These are phyloP conservation scores for Periplaneta americana DNA, from an alignment of 1,140 invertebrate species.

Conservation along the genomic window DNA sequence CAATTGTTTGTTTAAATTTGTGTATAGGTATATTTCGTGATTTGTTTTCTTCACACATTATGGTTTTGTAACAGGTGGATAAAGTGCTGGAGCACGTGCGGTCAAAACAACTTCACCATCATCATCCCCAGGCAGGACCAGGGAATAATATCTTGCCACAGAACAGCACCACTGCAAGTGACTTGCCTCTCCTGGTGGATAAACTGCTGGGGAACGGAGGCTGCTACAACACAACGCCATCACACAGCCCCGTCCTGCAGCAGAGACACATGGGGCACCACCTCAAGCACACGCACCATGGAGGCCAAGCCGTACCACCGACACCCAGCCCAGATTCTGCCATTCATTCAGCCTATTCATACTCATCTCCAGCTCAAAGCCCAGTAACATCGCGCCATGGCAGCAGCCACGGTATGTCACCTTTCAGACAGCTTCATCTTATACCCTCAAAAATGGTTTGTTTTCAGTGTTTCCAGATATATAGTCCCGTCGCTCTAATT, in stretches of 20 bases:
- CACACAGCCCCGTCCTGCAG: conserved; percentile 26
- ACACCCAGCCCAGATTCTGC: conserved; percentile 77
- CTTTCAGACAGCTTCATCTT: background rate
- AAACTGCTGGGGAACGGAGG: conserved; percentile 51
- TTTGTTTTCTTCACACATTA: no score
- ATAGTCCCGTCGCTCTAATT: no score
- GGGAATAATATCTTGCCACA: background rate
- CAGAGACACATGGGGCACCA: conserved; percentile 19
- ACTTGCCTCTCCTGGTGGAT: conserved; percentile 52
- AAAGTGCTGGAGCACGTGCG: conserved; percentile 26
- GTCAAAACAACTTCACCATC: conserved; percentile 16
- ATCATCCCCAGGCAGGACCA: background rate
- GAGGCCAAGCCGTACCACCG: conserved; percentile 40
- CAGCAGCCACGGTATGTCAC: conserved; percentile 25
- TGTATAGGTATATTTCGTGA: no score
- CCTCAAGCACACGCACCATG: conserved; percentile 2
- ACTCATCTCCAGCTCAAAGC: conserved; percentile 71
- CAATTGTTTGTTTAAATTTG: no score
- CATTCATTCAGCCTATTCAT: conserved; percentile 75
- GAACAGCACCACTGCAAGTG: conserved; percentile 25
- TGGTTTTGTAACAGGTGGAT: conserved; percentile 25
- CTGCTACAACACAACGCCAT: conserved; percentile 26
- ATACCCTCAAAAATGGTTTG: no score
- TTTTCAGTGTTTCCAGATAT: no score
- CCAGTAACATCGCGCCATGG: conserved; percentile 75